phyloP scores from a whole-genome alignment of 2,797 vertebrate species.

The Morelia viridis region DNA sequence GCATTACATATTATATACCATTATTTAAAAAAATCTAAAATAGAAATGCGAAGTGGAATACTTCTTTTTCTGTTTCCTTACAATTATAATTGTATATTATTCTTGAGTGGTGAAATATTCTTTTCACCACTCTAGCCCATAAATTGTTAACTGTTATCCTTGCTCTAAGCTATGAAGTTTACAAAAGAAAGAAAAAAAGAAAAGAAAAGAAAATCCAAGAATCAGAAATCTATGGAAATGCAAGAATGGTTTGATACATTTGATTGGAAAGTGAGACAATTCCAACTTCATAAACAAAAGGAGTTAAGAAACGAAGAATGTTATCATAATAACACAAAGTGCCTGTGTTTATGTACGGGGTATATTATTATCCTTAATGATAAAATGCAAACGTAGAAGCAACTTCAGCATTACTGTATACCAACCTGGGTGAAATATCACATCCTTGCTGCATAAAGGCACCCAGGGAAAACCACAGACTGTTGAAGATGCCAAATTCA shows the following conservation, averaged over 20 bases:
- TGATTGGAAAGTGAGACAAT: background rate
- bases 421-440: slow-evolving; percentile 97
- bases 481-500: slow-evolving; percentile 99
- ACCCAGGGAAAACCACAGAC: slow-evolving; percentile 98
- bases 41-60: too few relatives aligned
- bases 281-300: background rate
- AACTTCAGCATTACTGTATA: slow-evolving; percentile 51
- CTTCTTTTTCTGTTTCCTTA: background rate
- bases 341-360: background rate
- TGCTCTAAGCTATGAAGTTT: background rate
- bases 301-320: background rate
- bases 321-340: background rate
- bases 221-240: background rate
- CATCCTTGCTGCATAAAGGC: slow-evolving; percentile 99
- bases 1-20: background rate
- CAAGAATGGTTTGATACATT: background rate
- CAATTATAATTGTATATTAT: background rate
- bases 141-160: background rate
- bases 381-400: slow-evolving; percentile 53
- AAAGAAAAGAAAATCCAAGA: background rate
- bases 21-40: background rate
- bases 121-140: background rate
- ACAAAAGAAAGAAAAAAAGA: background rate
- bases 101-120: background rate
- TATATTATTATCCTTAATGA: slow-evolving; percentile 44